phyloP scores from a whole-genome alignment of 2,797 vertebrate species.

The Epinephelus malabaricus region DNA sequence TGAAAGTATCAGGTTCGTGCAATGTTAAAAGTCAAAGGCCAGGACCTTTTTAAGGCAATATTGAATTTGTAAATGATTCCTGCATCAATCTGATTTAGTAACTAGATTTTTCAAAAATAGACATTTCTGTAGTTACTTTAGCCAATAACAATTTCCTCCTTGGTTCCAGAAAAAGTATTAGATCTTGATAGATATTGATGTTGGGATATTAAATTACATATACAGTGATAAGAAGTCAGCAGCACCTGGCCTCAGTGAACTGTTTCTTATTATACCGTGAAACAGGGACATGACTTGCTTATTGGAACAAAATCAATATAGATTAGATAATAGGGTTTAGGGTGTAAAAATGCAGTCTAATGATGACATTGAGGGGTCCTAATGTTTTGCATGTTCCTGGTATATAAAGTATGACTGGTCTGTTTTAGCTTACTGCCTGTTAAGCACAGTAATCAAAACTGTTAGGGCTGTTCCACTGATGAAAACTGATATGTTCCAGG shows the following conservation, averaged over 20 bases:
- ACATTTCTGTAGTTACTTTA: not conserved
- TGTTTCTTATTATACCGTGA: not conserved
- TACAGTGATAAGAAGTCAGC: not conserved
- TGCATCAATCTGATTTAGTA: not conserved
- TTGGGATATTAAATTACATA: not conserved
- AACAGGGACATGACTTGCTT: not conserved
- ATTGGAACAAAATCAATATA: constrained; percentile 3
- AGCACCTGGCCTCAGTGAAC: not conserved
- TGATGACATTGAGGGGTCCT: not conserved
- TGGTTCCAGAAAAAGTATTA: not conserved
- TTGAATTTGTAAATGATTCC: not conserved
- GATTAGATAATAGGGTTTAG: not conserved
- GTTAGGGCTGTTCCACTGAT: constrained; percentile 26
- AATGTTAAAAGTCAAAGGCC: not conserved
- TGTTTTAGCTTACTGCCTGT: constrained; percentile 9
- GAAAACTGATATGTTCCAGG: constrained; percentile 15
- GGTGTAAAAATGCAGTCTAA: not conserved
- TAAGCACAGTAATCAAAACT: constrained; percentile 25
- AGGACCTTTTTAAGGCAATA: not conserved
- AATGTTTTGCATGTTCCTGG: not conserved
- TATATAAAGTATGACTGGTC: not conserved
- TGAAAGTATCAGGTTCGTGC: not conserved
- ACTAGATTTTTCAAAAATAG: not conserved
- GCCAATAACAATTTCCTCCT: not conserved
- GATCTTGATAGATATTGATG: not conserved